A percentile compares a stretch with the other conserved stretches of the same genome.
These are phyloP conservation scores for Oophaga sylvatica DNA, from an alignment of 2,797 vertebrate genomes.

Conservation along the genomic window DNA sequence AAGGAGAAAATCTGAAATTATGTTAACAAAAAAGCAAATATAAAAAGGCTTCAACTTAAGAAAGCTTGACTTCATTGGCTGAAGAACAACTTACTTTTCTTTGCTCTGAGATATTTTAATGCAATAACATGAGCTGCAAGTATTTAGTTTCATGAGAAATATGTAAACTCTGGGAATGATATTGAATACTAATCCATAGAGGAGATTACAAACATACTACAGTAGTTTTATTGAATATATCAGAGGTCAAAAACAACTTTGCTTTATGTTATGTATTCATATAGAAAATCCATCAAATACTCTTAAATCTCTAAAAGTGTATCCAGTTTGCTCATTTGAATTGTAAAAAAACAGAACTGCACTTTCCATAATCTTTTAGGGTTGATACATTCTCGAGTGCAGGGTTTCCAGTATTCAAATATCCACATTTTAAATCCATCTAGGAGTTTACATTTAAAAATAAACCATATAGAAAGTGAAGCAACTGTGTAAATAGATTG, in stretches of 20 bases:
- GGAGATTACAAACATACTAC: conserved; percentile 22
- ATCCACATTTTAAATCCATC: neutral
- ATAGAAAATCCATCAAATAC: neutral
- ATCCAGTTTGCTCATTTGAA: neutral
- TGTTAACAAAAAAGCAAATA: conserved; percentile 29
- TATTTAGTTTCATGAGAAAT: conserved; percentile 9
- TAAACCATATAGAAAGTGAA: neutral
- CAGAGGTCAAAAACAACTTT: neutral
- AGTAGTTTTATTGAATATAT: neutral
- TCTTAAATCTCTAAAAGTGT: conserved; percentile 9
- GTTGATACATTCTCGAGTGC: neutral
- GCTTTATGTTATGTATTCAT: neutral
- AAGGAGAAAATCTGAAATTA: conserved; percentile 33
- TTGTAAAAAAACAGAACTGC: neutral
- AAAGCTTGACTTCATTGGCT: conserved; percentile 11
- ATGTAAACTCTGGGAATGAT: conserved; percentile 1
- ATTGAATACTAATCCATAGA: conserved; percentile 2
- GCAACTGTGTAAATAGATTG: neutral
- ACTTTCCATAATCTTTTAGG: neutral
- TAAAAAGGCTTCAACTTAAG: conserved; percentile 24
- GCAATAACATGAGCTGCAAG: conserved; percentile 29
- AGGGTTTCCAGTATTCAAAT: neutral
- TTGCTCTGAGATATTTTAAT: neutral
- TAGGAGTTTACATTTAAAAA: neutral
- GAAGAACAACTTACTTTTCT: conserved; percentile 6